Evolutionary conservation across 2,797 vertebrate genomes (phyloP).

Genomic region (Crocodylus rhombifer): DNA sequence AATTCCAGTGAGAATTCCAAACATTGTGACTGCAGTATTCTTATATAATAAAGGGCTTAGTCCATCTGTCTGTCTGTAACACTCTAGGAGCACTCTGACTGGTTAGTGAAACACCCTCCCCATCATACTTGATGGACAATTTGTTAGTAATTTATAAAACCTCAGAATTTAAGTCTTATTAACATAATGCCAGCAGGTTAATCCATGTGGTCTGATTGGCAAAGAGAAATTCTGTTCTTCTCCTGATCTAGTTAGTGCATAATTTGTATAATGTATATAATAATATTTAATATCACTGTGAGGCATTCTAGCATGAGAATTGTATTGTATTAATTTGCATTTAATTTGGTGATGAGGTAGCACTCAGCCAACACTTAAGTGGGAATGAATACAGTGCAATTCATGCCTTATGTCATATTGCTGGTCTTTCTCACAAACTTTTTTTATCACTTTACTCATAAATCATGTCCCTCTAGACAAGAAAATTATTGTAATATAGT

Average conservation of each 20-base stretch:
- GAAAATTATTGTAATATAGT: conserved; percentile 32
- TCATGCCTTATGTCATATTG: background rate
- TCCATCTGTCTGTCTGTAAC: no score
- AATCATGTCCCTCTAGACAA: conserved; percentile 18
- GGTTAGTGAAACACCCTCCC: no score
- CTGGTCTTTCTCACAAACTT: background rate
- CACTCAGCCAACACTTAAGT: background rate
- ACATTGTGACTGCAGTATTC: fast-evolving
- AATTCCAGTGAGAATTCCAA: background rate
- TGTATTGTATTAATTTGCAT: background rate
- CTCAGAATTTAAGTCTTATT: background rate
- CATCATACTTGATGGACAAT: no score
- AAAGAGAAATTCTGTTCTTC: fast-evolving
- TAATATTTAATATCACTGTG: background rate
- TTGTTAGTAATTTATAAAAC: no score
- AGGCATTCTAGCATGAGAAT: background rate
- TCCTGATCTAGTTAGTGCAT: background rate
- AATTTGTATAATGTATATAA: background rate
- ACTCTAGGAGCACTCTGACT: no score
- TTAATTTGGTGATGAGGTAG: background rate
- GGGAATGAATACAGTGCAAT: background rate
- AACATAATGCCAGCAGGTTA: background rate
- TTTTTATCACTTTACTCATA: background rate
- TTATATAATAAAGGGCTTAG: no score
- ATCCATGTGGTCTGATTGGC: fast-evolving